phyloP scores from a whole-genome alignment of 2,797 vertebrate genomes.

The Macroramphosus scolopax region DNA sequence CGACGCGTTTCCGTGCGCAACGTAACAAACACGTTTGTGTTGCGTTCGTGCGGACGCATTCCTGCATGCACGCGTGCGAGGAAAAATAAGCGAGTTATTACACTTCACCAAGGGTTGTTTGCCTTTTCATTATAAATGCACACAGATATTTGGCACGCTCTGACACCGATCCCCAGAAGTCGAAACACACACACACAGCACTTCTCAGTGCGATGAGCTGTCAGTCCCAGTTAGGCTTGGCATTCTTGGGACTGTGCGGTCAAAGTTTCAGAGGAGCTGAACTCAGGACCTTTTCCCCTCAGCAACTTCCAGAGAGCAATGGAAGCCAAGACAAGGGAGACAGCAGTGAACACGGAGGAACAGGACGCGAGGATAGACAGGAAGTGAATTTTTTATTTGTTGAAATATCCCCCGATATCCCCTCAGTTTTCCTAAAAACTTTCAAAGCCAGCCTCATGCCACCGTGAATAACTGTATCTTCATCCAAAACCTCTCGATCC shows the following conservation, averaged over 20 bases:
- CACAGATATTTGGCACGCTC: slow-evolving; percentile 71
- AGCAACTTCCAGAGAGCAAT: slow-evolving; percentile 57
- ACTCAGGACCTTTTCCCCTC: slow-evolving; percentile 62
- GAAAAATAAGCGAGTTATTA: slow-evolving; percentile 71
- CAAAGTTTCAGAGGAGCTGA: slow-evolving; percentile 75
- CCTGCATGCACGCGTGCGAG: slow-evolving; percentile 53
- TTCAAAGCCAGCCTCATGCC: slow-evolving; percentile 21
- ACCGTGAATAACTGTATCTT: slow-evolving; percentile 40
- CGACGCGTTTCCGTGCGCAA: slow-evolving; percentile 23
- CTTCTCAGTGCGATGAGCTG: slow-evolving; percentile 61
- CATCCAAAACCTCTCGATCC: slow-evolving; percentile 33
- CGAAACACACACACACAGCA: slow-evolving; percentile 42
- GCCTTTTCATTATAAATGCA: slow-evolving; percentile 73
- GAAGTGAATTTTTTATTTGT: slow-evolving; percentile 57
- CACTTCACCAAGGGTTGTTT: slow-evolving; percentile 68
- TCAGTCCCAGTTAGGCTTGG: slow-evolving; percentile 78
- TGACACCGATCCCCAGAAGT: slow-evolving; percentile 26
- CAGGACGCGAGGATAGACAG: too few relatives aligned
- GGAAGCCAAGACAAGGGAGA: slow-evolving; percentile 39
- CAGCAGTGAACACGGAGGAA: slow-evolving; percentile 41
- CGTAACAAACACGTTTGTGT: slow-evolving; percentile 8
- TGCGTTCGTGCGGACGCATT: slow-evolving; percentile 58
- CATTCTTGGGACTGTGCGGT: slow-evolving; percentile 73
- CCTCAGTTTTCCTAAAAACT: slow-evolving; percentile 14
- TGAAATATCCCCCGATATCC: slow-evolving; percentile 46